These are phyloP conservation scores for Parnassius smintheus DNA, from an alignment of 2,888 invertebrate genomes.

Conservation along the genomic window DNA sequence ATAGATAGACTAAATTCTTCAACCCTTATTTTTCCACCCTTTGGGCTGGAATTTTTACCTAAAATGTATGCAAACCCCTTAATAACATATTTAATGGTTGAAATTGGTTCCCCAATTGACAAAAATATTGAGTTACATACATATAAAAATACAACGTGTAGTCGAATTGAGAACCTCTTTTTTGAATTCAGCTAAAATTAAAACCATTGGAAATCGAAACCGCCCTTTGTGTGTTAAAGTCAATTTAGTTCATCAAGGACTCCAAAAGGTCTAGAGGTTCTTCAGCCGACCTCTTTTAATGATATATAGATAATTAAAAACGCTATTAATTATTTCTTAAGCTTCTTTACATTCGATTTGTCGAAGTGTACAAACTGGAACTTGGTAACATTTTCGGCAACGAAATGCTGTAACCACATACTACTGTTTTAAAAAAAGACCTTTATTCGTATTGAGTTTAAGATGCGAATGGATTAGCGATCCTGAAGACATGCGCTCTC, in stretches of 20 bases:
- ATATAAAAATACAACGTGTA: too few relatives aligned
- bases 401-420: neutral
- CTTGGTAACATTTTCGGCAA: neutral
- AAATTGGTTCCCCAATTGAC: too few relatives aligned
- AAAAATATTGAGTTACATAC: too few relatives aligned
- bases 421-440: neutral
- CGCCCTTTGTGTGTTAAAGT: slow-evolving; percentile 1
- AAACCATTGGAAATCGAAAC: slow-evolving; percentile 1
- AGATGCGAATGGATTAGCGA: neutral
- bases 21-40: too few relatives aligned
- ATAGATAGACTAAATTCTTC: too few relatives aligned
- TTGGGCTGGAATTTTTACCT: too few relatives aligned
- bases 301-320: slow-evolving; percentile 27
- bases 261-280: slow-evolving; percentile 15
- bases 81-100: too few relatives aligned
- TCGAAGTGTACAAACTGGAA: slow-evolving; percentile 22
- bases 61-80: too few relatives aligned
- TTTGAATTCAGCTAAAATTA: neutral
- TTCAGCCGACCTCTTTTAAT: slow-evolving; percentile 13
- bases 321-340: slow-evolving; percentile 25
- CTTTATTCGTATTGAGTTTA: neutral
- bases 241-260: slow-evolving; percentile 14
- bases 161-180: too few relatives aligned
- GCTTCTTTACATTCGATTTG: slow-evolving; percentile 24
- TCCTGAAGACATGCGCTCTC: slow-evolving; percentile 10